These are phyloP conservation scores for Polia nebulosa DNA, from an alignment of 2,888 invertebrate species.

Conservation along the genomic window DNA sequence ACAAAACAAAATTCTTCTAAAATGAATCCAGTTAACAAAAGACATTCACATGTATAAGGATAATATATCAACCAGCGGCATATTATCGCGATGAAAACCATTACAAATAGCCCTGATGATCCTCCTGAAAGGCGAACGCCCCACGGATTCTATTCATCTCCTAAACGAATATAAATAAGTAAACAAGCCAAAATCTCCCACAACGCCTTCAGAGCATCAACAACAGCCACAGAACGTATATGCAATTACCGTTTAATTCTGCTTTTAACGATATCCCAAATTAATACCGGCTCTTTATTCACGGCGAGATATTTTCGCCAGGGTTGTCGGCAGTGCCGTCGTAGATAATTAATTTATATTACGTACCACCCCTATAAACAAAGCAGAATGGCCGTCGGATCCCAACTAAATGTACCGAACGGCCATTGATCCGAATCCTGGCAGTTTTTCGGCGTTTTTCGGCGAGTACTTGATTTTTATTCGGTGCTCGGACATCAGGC, in stretches of 20 bases:
- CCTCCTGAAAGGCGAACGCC: not conserved
- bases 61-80: not conserved
- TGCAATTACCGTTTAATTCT: slow-evolving; percentile 63
- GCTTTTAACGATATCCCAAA: slow-evolving; percentile 66
- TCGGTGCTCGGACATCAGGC: slow-evolving; percentile 37
- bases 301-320: slow-evolving; percentile 57
- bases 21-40: not conserved
- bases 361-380: slow-evolving; percentile 71
- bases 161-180: slow-evolving; percentile 31
- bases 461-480: slow-evolving; percentile 49
- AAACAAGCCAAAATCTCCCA: slow-evolving; percentile 12
- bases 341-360: slow-evolving; percentile 76
- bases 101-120: slow-evolving; percentile 7
- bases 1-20: not conserved
- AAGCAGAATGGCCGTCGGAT: slow-evolving; percentile 61
- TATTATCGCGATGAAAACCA: not conserved
- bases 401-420: slow-evolving; percentile 50
- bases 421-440: slow-evolving; percentile 40
- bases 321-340: slow-evolving; percentile 51
- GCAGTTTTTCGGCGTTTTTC: slow-evolving; percentile 40
- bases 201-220: slow-evolving; percentile 36
- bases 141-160: slow-evolving; percentile 21
- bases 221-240: slow-evolving; percentile 56
- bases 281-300: slow-evolving; percentile 65
- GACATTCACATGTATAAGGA: not conserved